Evolutionary conservation across 1,140 invertebrate species (phyloP).

Genomic region (Physella acuta): DNA sequence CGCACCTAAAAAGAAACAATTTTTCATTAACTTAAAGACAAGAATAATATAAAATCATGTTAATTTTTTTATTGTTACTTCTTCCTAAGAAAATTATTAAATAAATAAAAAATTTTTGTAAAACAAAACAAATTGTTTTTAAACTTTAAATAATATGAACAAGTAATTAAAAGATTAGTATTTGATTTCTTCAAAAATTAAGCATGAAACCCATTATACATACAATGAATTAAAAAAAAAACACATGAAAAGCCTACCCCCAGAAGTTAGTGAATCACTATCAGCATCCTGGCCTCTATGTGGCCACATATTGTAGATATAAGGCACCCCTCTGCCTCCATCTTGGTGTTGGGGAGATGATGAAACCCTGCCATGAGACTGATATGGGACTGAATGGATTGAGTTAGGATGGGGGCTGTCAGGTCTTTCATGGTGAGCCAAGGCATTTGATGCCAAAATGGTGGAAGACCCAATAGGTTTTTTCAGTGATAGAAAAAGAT

Average conservation of each 20-base stretch:
- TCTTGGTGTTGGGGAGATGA: constrained; percentile 17
- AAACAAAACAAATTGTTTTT: no score
- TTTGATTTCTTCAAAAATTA: no score
- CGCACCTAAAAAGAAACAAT: not conserved
- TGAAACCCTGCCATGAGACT: constrained; percentile 4
- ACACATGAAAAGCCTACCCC: constrained; percentile 27
- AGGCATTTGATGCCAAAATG: not conserved
- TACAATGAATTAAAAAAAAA: no score
- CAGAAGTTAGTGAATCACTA: constrained; percentile 52
- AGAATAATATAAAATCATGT: not conserved
- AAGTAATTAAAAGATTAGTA: no score
- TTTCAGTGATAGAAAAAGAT: constrained; percentile 5
- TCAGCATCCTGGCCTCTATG: constrained; percentile 33
- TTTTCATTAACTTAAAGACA: no score
- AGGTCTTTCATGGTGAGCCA: constrained; percentile 4
- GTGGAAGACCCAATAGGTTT: constrained; percentile 4
- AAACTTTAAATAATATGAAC: no score
- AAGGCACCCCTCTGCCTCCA: not conserved
- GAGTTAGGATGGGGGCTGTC: constrained; percentile 19
- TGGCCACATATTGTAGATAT: constrained; percentile 20
- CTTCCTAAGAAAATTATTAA: not conserved
- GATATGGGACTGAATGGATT: constrained; percentile 11
- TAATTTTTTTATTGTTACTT: not conserved
- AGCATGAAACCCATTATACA: no score
- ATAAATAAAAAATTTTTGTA: no score